These are phyloP conservation scores for Argynnis bischoffii DNA, from an alignment of 2,888 invertebrate species.

Conservation along the genomic window DNA sequence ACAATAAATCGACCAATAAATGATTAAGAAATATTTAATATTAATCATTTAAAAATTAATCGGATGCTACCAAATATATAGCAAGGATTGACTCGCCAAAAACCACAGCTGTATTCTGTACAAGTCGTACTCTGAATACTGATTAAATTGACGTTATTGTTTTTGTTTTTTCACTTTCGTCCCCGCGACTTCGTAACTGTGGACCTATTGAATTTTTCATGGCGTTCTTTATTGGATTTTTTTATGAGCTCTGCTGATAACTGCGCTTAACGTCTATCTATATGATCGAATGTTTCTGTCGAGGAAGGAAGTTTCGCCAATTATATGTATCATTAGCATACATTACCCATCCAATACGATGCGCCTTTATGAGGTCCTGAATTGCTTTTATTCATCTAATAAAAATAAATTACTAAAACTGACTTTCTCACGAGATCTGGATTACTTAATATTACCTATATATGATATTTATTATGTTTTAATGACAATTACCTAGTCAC, in stretches of 20 bases:
- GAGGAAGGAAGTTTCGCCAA: constrained; percentile 70
- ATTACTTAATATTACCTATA: no score
- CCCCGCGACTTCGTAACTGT: constrained; percentile 52
- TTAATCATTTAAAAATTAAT: constrained; percentile 39
- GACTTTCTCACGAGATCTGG: constrained; percentile 5
- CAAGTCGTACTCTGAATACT: constrained; percentile 70
- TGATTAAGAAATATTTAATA: constrained; percentile 46
- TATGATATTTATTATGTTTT: no score
- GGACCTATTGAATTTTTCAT: constrained; percentile 79
- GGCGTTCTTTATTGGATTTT: constrained; percentile 64
- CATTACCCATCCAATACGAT: constrained; percentile 68
- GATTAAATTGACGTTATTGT: constrained; percentile 75
- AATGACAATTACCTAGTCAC: no score
- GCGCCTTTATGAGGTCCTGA: constrained; percentile 63
- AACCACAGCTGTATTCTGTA: constrained; percentile 72
- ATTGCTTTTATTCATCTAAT: constrained; percentile 69
- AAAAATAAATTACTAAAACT: constrained; percentile 67
- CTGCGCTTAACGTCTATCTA: constrained; percentile 59
- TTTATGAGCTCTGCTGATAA: constrained; percentile 61
- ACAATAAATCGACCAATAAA: no score
- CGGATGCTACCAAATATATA: constrained; percentile 11
- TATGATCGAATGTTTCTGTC: constrained; percentile 60
- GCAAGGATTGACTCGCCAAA: constrained; percentile 64
- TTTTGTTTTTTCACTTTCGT: constrained; percentile 73
- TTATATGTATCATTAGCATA: constrained; percentile 73